These are phyloP conservation scores for Clanis bilineata DNA, from an alignment of 2,888 invertebrate genomes.

Conservation along the genomic window DNA sequence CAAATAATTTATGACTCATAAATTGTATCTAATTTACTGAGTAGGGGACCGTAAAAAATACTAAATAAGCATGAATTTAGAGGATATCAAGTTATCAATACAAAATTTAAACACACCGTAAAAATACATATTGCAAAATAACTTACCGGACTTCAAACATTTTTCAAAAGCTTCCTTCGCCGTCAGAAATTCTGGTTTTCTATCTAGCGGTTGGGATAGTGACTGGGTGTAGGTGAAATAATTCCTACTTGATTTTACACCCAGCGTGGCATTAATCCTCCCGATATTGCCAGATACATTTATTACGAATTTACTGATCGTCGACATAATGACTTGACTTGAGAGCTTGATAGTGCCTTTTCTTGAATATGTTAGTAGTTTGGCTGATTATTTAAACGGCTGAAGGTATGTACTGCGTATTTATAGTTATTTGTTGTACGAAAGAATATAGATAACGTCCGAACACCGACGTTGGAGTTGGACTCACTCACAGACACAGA, in stretches of 20 bases:
- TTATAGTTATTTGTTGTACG: too few relatives aligned
- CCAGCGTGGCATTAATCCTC: conserved; percentile 54
- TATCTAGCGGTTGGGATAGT: conserved; percentile 89
- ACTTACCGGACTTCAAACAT: conserved; percentile 90
- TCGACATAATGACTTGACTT: conserved; percentile 47
- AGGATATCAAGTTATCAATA: too few relatives aligned
- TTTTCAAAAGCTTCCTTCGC: conserved; percentile 90
- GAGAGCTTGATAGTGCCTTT: too few relatives aligned
- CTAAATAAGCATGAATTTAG: too few relatives aligned
- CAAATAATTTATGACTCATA: too few relatives aligned
- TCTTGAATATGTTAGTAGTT: neutral
- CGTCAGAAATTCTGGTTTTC: conserved; percentile 87
- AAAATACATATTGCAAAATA: too few relatives aligned
- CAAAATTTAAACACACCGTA: too few relatives aligned
- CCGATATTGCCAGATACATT: conserved; percentile 59
- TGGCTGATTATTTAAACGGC: neutral
- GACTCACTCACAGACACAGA: too few relatives aligned
- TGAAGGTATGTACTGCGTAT: neutral
- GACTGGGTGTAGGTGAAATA: conserved; percentile 92
- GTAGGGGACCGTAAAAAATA: too few relatives aligned
- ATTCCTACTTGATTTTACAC: conserved; percentile 70
- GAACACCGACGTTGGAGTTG: neutral
- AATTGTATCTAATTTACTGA: too few relatives aligned
- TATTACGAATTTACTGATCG: conserved; percentile 65
- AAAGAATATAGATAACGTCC: neutral